Evolutionary conservation across 2,797 vertebrate species (phyloP), one percentile per base, ranked within the genome.

Genomic region (Melopsittacus undulatus): DNA sequence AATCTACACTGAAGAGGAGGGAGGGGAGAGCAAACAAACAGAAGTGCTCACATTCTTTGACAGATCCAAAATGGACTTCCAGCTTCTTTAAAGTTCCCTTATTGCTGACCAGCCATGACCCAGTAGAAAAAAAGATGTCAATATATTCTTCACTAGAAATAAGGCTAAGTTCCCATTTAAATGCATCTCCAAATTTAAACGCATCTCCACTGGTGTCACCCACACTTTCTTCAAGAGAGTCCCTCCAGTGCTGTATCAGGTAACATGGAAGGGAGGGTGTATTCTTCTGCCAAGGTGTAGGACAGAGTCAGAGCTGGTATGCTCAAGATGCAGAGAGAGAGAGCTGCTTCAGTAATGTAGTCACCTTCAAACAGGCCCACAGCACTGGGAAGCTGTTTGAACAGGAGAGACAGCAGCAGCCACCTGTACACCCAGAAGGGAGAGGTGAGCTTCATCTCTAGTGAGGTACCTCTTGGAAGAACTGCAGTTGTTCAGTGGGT

Each of bases 21-120:
- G 75, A 75, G 43, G 38, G 30, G 40, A 91, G 48, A 89, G 73
- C 32, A 94, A 94, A 89, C 62, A 95, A 86, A 88, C 24, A 84
- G 23, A 94, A 79, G 10, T 7, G 15, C 18, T 94, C 74, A 68
- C 20, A 46, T 67, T 77, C 42, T 84, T 91, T 88, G 45, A 77
- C 45, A 64, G 70, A 69, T 83, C 48, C 45, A 89, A 72, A 85
- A 59, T 1, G 11, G 26, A 34, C 45, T 94, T 87, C 14, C 56
- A 83, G 51, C 74, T 19, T 49, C 81, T 90, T 93, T 87, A 75
- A 87, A 22, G 24, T 75, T 82, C 32, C 10, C 38, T 74, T 61
- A 42, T 5, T 73, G 36, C 61, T 20, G 22, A 92, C 13, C 52
- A 90, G 24, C 43, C 40, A 38, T 27, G 48, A 74, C 36, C 32